Base-by-base conservation (phyloP, 2,888 invertebrate genomes). In the Scotopteryx bipunctaria region DNA sequence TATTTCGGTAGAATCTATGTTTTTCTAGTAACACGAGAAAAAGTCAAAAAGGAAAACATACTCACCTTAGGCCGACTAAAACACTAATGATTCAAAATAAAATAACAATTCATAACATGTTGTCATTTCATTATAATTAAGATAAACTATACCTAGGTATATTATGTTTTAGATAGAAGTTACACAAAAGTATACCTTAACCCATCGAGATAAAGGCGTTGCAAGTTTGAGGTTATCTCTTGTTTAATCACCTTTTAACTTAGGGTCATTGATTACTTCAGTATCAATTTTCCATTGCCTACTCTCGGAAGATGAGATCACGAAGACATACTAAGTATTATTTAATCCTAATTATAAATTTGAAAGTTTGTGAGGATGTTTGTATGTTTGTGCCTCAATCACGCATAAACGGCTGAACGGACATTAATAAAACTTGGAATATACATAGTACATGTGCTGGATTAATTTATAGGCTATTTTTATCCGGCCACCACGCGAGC, bases 71-170 rank as follows among this genome's bases (percentile, higher is more conserved):
- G 21, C 21, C 48, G 11, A 8, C 0, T 16, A 23, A 27, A 35
- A 35, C 29, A 42, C 41, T 9, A 48, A 42, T 42, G 36, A 21
- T 13, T 13, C 32, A 6, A 33, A 19, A 33, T 1, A n/a, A 40
- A 32, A 32, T n/a, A n/a, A 25, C n/a, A 31, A 6, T 9, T 3
- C 11, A 25, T 9, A 15, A 9, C 5, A 23, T 15, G 5, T 21
- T 17, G 5, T 5, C 16, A 32, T 23, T 23, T 23, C 23, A n/a
- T n/a, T n/a, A n/a, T n/a, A n/a, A n/a, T n/a, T n/a, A n/a, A n/a
- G n/a, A n/a, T n/a, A n/a, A n/a, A n/a, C n/a, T n/a, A n/a, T 27
- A 27, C 11, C 11, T 3, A 27, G 3, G 2, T 3, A 9, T 40
- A 8, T 36, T 2, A 14, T 31, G 14, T 19, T 29, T 17, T 42